Evolutionary conservation across 2,888 invertebrate genomes (phyloP).

Genomic region (Hetaerina titia): DNA sequence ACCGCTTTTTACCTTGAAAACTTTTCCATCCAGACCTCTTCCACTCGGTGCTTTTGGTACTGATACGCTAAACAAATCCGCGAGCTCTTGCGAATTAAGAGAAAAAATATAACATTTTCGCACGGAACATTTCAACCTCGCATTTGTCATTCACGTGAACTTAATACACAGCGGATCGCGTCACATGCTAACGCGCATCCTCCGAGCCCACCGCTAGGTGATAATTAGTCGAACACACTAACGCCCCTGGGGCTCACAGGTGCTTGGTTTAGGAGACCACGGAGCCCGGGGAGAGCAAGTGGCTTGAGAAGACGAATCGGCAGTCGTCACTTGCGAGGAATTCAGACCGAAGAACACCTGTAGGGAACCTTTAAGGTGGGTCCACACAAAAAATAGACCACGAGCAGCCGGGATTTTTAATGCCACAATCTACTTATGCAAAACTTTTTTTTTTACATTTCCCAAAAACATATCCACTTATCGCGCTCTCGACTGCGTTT

Average conservation of each 20-base stretch:
- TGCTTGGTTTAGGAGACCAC: not conserved
- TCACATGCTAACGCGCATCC: conserved; percentile 47
- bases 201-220: conserved; percentile 37
- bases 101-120: not conserved
- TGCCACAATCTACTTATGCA: not conserved
- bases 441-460: not conserved
- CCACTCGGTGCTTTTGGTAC: not conserved
- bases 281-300: not conserved
- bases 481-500: not conserved
- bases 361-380: not conserved
- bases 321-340: conserved; percentile 29
- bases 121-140: conserved; percentile 7
- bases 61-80: conserved; percentile 46
- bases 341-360: conserved; percentile 12
- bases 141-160: conserved; percentile 57
- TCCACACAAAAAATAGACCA: not conserved
- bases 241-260: conserved; percentile 28
- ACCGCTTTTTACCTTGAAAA: not conserved
- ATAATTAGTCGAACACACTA: conserved; percentile 52
- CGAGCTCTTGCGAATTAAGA: not conserved
- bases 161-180: conserved; percentile 48
- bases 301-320: not conserved
- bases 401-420: not conserved
- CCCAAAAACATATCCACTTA: not conserved
- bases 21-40: not conserved